Conservation (phyloP, 2,888 invertebrate genomes). For the Xestia ashworthii region DNA sequence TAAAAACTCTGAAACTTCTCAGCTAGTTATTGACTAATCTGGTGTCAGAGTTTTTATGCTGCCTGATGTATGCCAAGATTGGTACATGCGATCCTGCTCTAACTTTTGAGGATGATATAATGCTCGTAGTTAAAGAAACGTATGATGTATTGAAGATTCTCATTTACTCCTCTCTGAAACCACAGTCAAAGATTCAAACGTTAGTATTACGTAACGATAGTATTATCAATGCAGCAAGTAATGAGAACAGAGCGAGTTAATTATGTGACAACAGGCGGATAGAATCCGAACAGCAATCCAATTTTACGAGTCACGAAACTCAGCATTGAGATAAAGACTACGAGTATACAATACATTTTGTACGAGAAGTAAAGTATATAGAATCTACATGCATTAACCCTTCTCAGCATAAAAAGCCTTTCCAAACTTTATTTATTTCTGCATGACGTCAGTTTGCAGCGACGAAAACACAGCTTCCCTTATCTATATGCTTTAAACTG, state of each 20-base stretch:
- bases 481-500: slow-evolving; percentile 38
- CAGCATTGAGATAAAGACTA: not conserved
- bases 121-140: not conserved
- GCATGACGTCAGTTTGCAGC: slow-evolving; percentile 26
- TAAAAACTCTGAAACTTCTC: too few species aligned
- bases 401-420: not conserved
- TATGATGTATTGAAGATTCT: not conserved
- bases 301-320: slow-evolving; percentile 14
- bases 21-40: too few species aligned
- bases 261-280: not conserved
- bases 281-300: not conserved
- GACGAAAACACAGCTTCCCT: slow-evolving; percentile 21
- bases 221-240: not conserved
- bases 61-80: too few species aligned
- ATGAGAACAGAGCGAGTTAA: not conserved
- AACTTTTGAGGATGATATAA: not conserved
- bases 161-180: not conserved
- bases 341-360: not conserved
- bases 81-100: not conserved
- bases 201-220: not conserved
- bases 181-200: not conserved
- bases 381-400: not conserved
- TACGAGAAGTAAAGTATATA: not conserved
- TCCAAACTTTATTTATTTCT: slow-evolving; percentile 43
- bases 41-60: too few species aligned